Percentiles rank a stretch among this genome's conserved stretches.
Conservation (phyloP, 2,113 vertebrate genomes). For the Marmota monax region DNA sequence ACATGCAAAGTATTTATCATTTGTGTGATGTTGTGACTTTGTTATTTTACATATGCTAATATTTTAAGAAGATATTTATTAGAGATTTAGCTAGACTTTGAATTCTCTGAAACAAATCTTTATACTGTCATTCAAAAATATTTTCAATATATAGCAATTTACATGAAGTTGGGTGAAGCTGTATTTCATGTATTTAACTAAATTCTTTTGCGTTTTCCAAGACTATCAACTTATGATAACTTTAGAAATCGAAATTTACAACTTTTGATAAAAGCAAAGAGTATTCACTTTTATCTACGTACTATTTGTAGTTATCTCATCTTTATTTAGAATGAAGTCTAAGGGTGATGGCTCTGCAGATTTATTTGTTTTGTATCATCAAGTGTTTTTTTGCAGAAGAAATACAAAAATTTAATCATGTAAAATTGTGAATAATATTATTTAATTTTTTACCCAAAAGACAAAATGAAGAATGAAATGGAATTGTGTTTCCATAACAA, state of each 20-base stretch:
- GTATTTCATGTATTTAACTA: background rate
- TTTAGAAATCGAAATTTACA: slow-evolving; percentile 5
- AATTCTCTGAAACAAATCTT: slow-evolving; percentile 20
- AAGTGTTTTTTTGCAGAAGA: background rate
- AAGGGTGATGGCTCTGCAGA: background rate
- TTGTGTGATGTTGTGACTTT: background rate
- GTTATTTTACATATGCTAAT: background rate
- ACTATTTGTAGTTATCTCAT: background rate
- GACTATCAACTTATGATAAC: slow-evolving; percentile 9
- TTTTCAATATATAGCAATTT: slow-evolving; percentile 26
- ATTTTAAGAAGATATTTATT: slow-evolving; percentile 37
- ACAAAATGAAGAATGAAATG: background rate
- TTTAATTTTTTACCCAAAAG: slow-evolving; percentile 24
- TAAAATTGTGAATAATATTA: slow-evolving; percentile 55
- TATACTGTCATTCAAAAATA: slow-evolving; percentile 49
- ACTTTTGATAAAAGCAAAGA: background rate
- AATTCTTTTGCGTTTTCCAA: background rate
- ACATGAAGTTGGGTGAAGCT: background rate
- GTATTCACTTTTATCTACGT: background rate
- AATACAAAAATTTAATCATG: slow-evolving; percentile 27
- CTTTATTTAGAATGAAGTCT: background rate
- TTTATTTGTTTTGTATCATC: slow-evolving; percentile 4
- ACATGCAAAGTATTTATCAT: background rate
- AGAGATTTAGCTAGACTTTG: background rate
- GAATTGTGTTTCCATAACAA: background rate